Evolutionary conservation across 2,797 vertebrate genomes (phyloP).

Genomic region (Aldrovandia affinis): DNA sequence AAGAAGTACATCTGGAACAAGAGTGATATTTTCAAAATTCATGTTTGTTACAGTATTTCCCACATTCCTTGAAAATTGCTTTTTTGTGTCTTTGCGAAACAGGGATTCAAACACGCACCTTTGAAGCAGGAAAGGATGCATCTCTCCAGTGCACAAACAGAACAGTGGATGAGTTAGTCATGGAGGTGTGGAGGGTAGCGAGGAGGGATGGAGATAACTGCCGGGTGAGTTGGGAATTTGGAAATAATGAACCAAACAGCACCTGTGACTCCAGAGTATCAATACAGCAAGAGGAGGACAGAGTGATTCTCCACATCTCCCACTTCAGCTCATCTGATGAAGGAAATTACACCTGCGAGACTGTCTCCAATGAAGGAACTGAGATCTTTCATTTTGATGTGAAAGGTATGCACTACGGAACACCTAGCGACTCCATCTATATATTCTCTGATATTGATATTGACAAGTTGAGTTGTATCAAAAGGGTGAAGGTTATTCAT

Average conservation of each 20-base stretch:
- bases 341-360: slow-evolving; percentile 50
- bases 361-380: fast-evolving
- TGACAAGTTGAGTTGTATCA: not conserved
- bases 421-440: not conserved
- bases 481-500: not conserved
- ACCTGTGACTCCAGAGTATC: slow-evolving; percentile 49
- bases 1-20: too few species aligned
- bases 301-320: slow-evolving; percentile 45
- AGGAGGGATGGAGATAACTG: not conserved
- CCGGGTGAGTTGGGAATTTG: fast-evolving
- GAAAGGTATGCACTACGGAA: slow-evolving; percentile 33
- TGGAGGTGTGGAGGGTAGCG: not conserved
- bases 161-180: not conserved
- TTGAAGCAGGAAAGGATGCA: not conserved
- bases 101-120: too few species aligned
- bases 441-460: not conserved
- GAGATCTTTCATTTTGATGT: not conserved
- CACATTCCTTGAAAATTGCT: too few species aligned
- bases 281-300: slow-evolving; percentile 1
- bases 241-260: fast-evolving
- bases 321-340: slow-evolving; percentile 47
- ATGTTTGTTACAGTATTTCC: too few species aligned
- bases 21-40: too few species aligned
- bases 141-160: not conserved
- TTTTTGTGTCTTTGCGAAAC: not conserved